phyloP scores from a whole-genome alignment of 2,888 invertebrate species.

The Hylaea fasciaria region DNA sequence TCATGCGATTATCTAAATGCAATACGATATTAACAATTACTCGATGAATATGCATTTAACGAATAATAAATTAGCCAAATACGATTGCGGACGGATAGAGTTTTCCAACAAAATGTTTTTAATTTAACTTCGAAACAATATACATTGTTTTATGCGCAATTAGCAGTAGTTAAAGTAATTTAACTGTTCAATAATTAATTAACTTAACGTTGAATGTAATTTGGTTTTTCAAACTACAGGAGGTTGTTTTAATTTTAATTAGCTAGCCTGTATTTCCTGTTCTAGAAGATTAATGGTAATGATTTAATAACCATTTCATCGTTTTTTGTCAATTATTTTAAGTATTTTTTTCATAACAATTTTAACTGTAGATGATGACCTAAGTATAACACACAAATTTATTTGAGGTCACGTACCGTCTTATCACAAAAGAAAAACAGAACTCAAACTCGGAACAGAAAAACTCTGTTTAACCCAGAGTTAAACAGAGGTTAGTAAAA shows the following conservation, averaged over 20 bases:
- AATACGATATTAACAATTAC: background rate
- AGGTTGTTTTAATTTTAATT: slow-evolving; percentile 7
- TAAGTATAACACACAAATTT: too few relatives aligned
- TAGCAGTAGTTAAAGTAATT: slow-evolving; percentile 21
- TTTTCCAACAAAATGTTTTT: slow-evolving; percentile 19
- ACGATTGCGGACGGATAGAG: slow-evolving; percentile 9
- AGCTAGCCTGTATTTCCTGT: background rate
- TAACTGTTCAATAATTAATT: slow-evolving; percentile 19
- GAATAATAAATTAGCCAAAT: slow-evolving; percentile 4
- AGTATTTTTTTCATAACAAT: too few relatives aligned
- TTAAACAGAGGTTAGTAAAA: too few relatives aligned
- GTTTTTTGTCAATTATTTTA: too few relatives aligned
- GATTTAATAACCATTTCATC: too few relatives aligned
- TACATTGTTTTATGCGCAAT: slow-evolving; percentile 19
- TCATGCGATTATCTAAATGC: too few relatives aligned
- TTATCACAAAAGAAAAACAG: too few relatives aligned
- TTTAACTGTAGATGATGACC: too few relatives aligned
- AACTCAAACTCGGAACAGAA: too few relatives aligned
- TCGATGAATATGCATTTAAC: slow-evolving; percentile 4
- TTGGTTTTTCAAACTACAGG: slow-evolving; percentile 12
- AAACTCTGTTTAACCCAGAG: too few relatives aligned
- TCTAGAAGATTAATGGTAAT: background rate
- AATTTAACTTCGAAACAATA: slow-evolving; percentile 17
- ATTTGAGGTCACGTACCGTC: too few relatives aligned
- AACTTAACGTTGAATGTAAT: slow-evolving; percentile 2